Evolutionary conservation across 2,888 invertebrate genomes (phyloP).

Genomic region (Acrocera orbiculus): DNA sequence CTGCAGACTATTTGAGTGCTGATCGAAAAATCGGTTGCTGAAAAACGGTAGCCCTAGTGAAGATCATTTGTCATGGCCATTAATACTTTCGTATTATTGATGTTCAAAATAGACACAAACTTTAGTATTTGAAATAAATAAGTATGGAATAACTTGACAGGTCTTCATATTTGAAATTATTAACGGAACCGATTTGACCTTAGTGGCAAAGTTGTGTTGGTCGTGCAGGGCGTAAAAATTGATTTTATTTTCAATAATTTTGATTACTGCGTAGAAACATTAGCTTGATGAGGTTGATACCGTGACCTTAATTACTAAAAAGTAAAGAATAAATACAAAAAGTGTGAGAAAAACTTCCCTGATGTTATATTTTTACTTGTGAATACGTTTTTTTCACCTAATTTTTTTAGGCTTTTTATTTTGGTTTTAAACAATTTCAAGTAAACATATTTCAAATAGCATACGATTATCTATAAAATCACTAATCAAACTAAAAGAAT

Average conservation of each 20-base stretch:
- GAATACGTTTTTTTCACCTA: too few relatives aligned
- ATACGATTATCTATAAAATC: not conserved
- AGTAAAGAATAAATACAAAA: too few relatives aligned
- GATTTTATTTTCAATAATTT: not conserved
- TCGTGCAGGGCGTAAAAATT: not conserved
- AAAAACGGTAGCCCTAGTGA: conserved; percentile 12
- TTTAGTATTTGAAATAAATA: conserved; percentile 1
- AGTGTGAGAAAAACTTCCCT: too few relatives aligned
- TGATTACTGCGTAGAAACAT: too few relatives aligned
- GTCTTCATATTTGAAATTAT: conserved; percentile 8
- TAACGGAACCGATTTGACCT: conserved; percentile 11
- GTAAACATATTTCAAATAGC: not conserved
- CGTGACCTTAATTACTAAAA: too few relatives aligned
- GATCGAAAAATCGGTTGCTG: conserved; percentile 8
- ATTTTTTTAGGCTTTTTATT: too few relatives aligned
- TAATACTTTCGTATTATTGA: conserved; percentile 9
- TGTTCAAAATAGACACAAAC: conserved; percentile 1
- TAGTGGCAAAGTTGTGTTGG: conserved; percentile 5
- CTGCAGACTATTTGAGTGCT: too few relatives aligned
- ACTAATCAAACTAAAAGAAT: too few relatives aligned
- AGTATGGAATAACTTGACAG: conserved; percentile 2
- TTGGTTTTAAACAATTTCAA: too few relatives aligned
- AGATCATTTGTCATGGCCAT: conserved; percentile 12
- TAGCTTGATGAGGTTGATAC: too few relatives aligned
- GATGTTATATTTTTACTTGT: too few relatives aligned